phyloP scores from a whole-genome alignment of 30 jellyfish, hydroid and myxozoan species.

The Clytia hemisphaerica region DNA sequence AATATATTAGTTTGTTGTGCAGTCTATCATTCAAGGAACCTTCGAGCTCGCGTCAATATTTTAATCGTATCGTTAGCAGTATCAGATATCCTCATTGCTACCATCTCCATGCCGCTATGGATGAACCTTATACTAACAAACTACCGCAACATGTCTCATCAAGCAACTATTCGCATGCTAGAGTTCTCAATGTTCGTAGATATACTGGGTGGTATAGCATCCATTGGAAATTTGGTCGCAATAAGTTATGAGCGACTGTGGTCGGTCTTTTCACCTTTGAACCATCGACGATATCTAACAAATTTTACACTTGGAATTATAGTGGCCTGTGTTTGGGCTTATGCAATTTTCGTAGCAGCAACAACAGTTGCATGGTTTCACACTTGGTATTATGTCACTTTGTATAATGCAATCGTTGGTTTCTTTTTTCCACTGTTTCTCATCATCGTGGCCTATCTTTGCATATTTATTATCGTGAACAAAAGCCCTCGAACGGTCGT shows the following conservation, averaged over 20 bases:
- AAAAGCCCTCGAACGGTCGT: slow-evolving; percentile 51
- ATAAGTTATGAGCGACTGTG: slow-evolving; percentile 87
- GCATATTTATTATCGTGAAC: slow-evolving; percentile 46
- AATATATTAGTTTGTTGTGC: slow-evolving; percentile 84
- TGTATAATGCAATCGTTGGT: slow-evolving; percentile 49
- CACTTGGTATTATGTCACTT: slow-evolving; percentile 52
- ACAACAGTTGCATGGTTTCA: slow-evolving; percentile 38
- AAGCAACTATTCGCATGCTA: slow-evolving; percentile 24
- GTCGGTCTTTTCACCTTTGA: slow-evolving; percentile 79
- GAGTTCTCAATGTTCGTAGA: slow-evolving; percentile 71
- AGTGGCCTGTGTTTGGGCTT: slow-evolving; percentile 56
- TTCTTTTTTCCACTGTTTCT: slow-evolving; percentile 64
- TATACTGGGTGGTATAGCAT: slow-evolving; percentile 78
- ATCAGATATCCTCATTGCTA: slow-evolving; percentile 66
- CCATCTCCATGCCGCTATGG: slow-evolving; percentile 86
- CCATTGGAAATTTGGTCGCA: slow-evolving; percentile 77
- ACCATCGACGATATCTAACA: slow-evolving; percentile 81
- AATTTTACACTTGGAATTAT: slow-evolving; percentile 38
- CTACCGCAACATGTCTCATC: slow-evolving; percentile 32
- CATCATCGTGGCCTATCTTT: slow-evolving; percentile 51
- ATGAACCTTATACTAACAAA: slow-evolving; percentile 62
- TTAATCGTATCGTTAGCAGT: slow-evolving; percentile 77
- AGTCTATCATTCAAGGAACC: slow-evolving; percentile 55
- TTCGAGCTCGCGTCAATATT: slow-evolving; percentile 63
- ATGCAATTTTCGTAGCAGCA: slow-evolving; percentile 52